Evolutionary conservation across 1,140 invertebrate species (phyloP).

Genomic region (Pomacea maculata): DNA sequence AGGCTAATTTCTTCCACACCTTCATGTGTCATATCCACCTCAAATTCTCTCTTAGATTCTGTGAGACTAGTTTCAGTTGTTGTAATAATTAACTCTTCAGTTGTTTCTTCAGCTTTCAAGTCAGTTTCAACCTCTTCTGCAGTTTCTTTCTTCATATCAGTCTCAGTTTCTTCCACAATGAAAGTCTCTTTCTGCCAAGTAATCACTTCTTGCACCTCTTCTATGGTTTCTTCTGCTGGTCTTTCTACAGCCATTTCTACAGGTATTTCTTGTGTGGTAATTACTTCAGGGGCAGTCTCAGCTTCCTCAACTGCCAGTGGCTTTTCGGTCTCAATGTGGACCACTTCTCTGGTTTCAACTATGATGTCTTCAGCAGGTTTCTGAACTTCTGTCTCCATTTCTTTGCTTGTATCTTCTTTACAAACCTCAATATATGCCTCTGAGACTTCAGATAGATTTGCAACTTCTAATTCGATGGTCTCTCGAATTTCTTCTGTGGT

Average conservation of each 20-base stretch:
- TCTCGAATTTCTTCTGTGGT: slow-evolving; percentile 31
- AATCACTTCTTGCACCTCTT: slow-evolving; percentile 30
- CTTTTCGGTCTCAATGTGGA: slow-evolving; percentile 30
- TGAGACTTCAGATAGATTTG: slow-evolving; percentile 26
- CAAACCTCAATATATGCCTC: slow-evolving; percentile 22
- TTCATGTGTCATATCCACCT: slow-evolving; percentile 6
- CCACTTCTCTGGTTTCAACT: slow-evolving; percentile 17
- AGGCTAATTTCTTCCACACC: slow-evolving; percentile 7
- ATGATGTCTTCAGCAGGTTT: slow-evolving; percentile 31
- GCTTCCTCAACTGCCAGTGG: slow-evolving; percentile 29
- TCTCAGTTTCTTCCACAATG: slow-evolving; percentile 18
- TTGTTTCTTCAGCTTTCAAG: slow-evolving; percentile 1
- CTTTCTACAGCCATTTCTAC: slow-evolving; percentile 5
- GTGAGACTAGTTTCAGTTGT: slow-evolving; percentile 8
- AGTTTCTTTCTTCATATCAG: slow-evolving; percentile 16
- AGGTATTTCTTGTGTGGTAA: background rate
- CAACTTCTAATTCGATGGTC: slow-evolving; percentile 26
- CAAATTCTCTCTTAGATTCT: background rate
- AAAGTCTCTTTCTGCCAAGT: slow-evolving; percentile 7
- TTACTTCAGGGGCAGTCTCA: slow-evolving; percentile 16
- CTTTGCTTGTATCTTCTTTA: slow-evolving; percentile 27
- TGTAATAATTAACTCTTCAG: slow-evolving; percentile 10
- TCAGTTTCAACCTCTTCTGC: slow-evolving; percentile 18
- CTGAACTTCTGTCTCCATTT: slow-evolving; percentile 26
- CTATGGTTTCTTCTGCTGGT: slow-evolving; percentile 17